phyloP scores from a whole-genome alignment of 2,113 vertebrate species.

The Crotalus tigris region DNA sequence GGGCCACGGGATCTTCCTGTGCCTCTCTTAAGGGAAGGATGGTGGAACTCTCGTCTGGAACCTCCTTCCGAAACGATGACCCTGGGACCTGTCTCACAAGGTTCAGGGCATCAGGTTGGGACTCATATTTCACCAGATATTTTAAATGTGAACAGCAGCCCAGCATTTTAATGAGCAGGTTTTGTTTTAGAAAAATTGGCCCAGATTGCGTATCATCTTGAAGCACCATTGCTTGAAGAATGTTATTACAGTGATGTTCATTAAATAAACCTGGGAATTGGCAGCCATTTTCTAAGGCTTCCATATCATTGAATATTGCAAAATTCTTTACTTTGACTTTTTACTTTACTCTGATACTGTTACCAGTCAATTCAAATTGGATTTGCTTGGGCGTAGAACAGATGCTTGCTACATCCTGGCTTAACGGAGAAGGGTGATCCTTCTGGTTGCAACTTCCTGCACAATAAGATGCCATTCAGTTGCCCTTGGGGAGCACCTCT shows the following conservation, averaged over 20 bases:
- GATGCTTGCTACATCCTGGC: neutral
- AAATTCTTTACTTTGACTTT: neutral
- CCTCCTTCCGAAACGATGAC: neutral
- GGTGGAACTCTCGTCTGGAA: neutral
- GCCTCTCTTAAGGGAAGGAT: neutral
- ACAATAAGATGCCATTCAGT: neutral
- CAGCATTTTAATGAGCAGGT: neutral
- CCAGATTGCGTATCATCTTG: neutral
- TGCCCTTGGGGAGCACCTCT: neutral
- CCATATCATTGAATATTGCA: neutral
- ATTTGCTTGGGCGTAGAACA: neutral
- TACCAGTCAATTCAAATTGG: neutral
- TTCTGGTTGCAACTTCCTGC: neutral
- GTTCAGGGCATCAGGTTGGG: neutral
- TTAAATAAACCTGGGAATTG: neutral
- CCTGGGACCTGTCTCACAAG: neutral
- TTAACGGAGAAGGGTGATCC: neutral
- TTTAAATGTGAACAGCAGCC: neutral
- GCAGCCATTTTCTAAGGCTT: neutral
- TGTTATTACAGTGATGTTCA: neutral
- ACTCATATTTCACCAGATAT: neutral
- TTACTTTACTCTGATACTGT: neutral
- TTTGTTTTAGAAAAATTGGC: neutral
- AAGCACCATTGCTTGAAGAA: neutral
- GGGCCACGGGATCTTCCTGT: neutral